phyloP scores from a whole-genome alignment of 2,888 invertebrate species.

The Apeira syringaria region DNA sequence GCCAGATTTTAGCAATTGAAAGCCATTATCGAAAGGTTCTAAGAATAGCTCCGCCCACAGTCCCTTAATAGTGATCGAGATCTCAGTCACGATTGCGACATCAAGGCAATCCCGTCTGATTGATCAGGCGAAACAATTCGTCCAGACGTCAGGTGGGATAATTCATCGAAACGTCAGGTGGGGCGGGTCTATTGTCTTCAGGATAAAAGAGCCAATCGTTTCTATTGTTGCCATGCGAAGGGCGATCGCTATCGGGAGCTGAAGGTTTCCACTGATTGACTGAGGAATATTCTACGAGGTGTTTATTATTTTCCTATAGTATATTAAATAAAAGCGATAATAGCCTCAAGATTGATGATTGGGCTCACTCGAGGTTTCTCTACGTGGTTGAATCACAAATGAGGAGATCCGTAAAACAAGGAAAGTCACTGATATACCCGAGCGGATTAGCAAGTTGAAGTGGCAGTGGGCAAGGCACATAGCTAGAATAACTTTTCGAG shows the following conservation, averaged over 20 bases:
- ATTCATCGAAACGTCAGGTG: conserved; percentile 9
- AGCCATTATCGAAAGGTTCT: not conserved
- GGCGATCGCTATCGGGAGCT: conserved; percentile 10
- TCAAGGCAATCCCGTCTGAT: conserved; percentile 5
- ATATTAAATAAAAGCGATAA: too few species aligned
- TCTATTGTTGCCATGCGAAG: conserved; percentile 8
- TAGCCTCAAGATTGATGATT: too few species aligned
- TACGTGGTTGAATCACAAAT: too few species aligned
- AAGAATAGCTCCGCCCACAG: not conserved
- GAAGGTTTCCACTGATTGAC: conserved; percentile 7
- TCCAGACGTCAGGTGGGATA: conserved; percentile 9
- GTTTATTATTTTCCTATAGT: too few species aligned
- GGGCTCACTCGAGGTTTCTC: too few species aligned
- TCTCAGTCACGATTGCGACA: conserved; percentile 20
- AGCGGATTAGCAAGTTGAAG: too few species aligned
- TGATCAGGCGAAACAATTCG: conserved; percentile 14
- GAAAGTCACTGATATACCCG: too few species aligned
- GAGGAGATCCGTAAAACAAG: too few species aligned
- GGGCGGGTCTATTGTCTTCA: conserved; percentile 10
- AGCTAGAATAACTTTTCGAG: too few species aligned
- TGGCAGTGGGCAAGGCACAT: too few species aligned
- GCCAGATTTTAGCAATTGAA: not conserved
- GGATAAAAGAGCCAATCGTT: conserved; percentile 8
- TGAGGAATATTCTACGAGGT: too few species aligned
- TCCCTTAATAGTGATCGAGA: conserved; percentile 10